phyloP scores from a whole-genome alignment of 37 sponge, comb jelly and placozoan species.

The Corticium candelabrum region DNA sequence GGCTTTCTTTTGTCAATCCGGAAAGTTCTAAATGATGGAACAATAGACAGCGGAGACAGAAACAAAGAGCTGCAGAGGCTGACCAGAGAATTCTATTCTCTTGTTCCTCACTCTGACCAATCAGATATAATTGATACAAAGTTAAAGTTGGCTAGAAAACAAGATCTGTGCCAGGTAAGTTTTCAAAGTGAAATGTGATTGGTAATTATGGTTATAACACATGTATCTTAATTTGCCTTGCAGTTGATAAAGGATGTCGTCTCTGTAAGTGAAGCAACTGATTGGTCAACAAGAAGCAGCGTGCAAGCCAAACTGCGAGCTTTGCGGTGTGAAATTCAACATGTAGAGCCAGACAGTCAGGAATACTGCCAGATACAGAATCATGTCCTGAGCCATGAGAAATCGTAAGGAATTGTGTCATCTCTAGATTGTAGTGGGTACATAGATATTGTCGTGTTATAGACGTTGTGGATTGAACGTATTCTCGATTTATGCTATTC shows the following conservation, averaged over 20 bases:
- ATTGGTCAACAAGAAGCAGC: slow-evolving; percentile 62
- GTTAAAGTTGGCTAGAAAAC: slow-evolving; percentile 54
- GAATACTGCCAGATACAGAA: slow-evolving; percentile 48
- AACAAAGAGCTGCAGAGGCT: slow-evolving; percentile 19
- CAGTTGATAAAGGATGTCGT: slow-evolving; percentile 75
- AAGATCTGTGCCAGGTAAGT: slow-evolving; percentile 79
- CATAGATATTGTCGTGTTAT: slow-evolving; percentile 9
- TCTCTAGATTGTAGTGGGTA: slow-evolving; percentile 1
- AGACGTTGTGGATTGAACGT: slow-evolving; percentile 18
- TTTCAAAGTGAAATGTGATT: not conserved
- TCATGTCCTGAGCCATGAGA: slow-evolving; percentile 41
- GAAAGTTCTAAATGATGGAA: slow-evolving; percentile 32
- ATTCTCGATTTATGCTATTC: slow-evolving; percentile 30
- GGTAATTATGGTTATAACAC: not conserved
- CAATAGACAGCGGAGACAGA: not conserved
- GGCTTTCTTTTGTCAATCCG: slow-evolving; percentile 58
- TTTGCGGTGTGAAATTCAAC: slow-evolving; percentile 70
- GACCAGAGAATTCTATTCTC: slow-evolving; percentile 58
- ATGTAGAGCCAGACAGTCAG: slow-evolving; percentile 28
- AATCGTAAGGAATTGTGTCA: slow-evolving; percentile 18
- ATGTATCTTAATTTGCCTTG: slow-evolving; percentile 7
- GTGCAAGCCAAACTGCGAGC: slow-evolving; percentile 57
- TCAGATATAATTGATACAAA: slow-evolving; percentile 27
- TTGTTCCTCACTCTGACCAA: slow-evolving; percentile 46
- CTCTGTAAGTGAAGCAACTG: slow-evolving; percentile 77